Base-by-base conservation (phyloP, 2,888 invertebrate genomes). In the Napeogenes sylphis region DNA sequence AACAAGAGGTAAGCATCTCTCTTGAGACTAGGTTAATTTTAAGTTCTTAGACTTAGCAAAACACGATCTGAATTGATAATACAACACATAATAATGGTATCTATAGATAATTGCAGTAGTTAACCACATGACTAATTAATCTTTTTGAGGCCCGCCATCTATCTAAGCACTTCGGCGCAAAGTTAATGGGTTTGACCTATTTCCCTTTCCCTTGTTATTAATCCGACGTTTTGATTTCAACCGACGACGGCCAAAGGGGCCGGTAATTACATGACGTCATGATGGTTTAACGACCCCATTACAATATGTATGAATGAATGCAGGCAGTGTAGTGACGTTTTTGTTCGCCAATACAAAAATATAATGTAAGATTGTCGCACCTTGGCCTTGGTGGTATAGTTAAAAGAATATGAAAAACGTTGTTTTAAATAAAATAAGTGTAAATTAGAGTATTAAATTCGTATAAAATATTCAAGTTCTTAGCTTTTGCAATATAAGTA, bases 271-370 rank as follows among this genome's bases (percentile, higher is more conserved):
- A 84, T 90, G 90, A 90, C 90, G 90, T 90, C 90, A 87, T 80
- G 80, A 73, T 82, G 79, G 90, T 89, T 88, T 89, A 90, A 90
- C 89, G 90, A 90, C 89, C 90, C 90, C 84, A 88, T 90, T 89
- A 90, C 84, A 87, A 87, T 85, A 87, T 84, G 83, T 85, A 87
- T 87, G 90, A 90, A 90, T 90, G 90, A 90, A 87, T 89, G 90
- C 87, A 90, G 75, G 75, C 85, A 79, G 85, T 84, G 83, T 85
- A 78, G 78, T 83, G 85, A 85, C 84, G 86, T 83, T 85, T 84
- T 84, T 82, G 76, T 81, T 78, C 76, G 77, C 77, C 75, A 76
- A 79, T 78, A 77, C 72, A 75, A 75, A 21, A 71, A 71, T 68
- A 70, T 73, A 71, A 75, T 73, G 75, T 76, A 78, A 81, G 79